Base-by-base conservation (phyloP, 1,140 invertebrate species). In the Lepidurus packardi region DNA sequence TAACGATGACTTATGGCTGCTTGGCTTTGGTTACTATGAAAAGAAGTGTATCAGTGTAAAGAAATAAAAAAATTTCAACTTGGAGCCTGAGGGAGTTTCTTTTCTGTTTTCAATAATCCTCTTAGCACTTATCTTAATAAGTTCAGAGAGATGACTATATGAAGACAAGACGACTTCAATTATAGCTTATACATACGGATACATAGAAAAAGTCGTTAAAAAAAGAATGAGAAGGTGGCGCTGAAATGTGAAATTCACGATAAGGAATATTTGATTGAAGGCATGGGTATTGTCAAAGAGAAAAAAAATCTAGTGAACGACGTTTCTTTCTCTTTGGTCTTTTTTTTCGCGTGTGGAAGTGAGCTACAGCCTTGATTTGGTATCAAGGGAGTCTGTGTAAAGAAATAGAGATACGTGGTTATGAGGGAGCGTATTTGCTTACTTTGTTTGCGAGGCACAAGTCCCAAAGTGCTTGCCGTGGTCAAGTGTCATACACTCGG, bases 61-160 rank as follows among this genome's bases (percentile, higher is more conserved):
- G 21, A 65, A n/a, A 65, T 16, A 65, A 21, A 65, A 65, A n/a
- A 65, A 21, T 4, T 0, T 65, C 53, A 65, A 65, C 53, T 65
- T 65, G 21, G 53, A 65, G 6, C 16, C 53, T 34, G 2, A 34
- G 34, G 34, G 8, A 13, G 16, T 65, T 65, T 65, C 21, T 65
- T 65, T 47, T 47, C 45, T 47, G 10, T 47, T 21, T 65, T 21
- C 13, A 65, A 65, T 65, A 65, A 65, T 65, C 53, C 21, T 65
- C 53, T 65, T 65, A 65, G 53, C 53, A 65, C 53, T 65, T 65
- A 65, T 21, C 53, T 65, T n/a, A 65, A 65, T 65, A 65, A 65
- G 53, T 65, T 65, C 53, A n/a, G 53, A n/a, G n/a, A 65, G 21
- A 21, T n/a, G 53, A 65, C n/a, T 21, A 65, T 16, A 65, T 34